A percentile compares a stretch with the other conserved stretches of the same genome.
phyloP scores from a whole-genome alignment of 35 echinoderm and acorn worm genomes.

The Nesometra sesokonis region DNA sequence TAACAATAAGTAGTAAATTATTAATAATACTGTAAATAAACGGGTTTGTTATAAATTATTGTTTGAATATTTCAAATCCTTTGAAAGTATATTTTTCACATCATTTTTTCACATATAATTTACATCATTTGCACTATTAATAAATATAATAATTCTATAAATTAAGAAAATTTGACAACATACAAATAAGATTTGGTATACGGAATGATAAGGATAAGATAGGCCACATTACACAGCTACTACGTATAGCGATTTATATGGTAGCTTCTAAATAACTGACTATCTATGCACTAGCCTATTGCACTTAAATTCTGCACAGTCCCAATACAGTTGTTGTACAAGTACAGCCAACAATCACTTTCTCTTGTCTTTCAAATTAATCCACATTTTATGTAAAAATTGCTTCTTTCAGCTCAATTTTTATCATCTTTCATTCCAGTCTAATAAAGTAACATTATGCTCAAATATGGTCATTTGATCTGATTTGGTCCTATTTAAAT shows the following conservation, averaged over 20 bases:
- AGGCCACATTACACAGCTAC: not conserved
- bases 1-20: too few relatives aligned
- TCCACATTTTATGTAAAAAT: too few relatives aligned
- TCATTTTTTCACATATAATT: not conserved
- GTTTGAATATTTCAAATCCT: too few relatives aligned
- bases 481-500: too few relatives aligned
- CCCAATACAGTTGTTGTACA: not conserved
- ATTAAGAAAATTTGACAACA: slow-evolving; percentile 1
- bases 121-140: not conserved
- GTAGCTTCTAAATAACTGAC: not conserved
- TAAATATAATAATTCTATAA: not conserved
- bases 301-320: not conserved
- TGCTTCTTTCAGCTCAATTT: too few relatives aligned
- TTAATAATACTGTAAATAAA: too few relatives aligned
- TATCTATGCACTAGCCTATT: not conserved
- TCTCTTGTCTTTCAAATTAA: too few relatives aligned
- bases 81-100: too few relatives aligned
- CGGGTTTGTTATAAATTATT: too few relatives aligned
- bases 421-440: too few relatives aligned
- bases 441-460: too few relatives aligned
- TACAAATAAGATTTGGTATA: not conserved
- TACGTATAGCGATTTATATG: not conserved
- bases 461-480: too few relatives aligned
- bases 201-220: not conserved
- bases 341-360: not conserved